Evolutionary conservation across 2,888 invertebrate species (phyloP).

Genomic region (Salpingus planirostris): DNA sequence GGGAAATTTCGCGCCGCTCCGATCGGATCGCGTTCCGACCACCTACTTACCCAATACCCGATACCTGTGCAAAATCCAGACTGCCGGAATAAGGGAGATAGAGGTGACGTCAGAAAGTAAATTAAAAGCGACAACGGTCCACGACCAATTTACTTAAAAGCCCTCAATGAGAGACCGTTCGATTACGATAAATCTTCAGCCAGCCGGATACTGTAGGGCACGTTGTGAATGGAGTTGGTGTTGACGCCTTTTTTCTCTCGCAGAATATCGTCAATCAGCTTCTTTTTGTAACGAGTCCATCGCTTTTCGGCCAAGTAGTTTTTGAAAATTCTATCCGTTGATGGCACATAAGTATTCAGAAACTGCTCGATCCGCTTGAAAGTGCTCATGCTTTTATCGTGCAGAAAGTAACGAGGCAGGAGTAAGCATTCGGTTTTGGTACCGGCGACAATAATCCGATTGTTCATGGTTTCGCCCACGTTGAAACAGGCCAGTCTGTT

Average conservation of each 20-base stretch:
- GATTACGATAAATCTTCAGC: constrained; percentile 38
- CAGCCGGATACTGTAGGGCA: constrained; percentile 56
- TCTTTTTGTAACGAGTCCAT: constrained; percentile 49
- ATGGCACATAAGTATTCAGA: constrained; percentile 51
- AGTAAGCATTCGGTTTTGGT: constrained; percentile 57
- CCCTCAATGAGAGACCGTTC: too few species aligned
- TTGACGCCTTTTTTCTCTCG: constrained; percentile 45
- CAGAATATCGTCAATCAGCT: constrained; percentile 45
- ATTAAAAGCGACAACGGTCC: too few species aligned
- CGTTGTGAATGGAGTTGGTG: constrained; percentile 52
- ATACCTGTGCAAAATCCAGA: too few species aligned
- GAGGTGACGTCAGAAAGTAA: too few species aligned
- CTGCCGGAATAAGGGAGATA: too few species aligned
- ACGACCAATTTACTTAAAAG: too few species aligned
- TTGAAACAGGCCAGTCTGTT: constrained; percentile 57
- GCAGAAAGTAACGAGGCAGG: constrained; percentile 60
- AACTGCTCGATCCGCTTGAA: constrained; percentile 56
- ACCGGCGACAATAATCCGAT: constrained; percentile 58
- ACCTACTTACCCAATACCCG: too few species aligned
- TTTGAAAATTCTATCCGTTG: constrained; percentile 48
- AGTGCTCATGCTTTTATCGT: constrained; percentile 57
- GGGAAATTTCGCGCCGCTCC: too few species aligned
- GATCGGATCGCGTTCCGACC: too few species aligned
- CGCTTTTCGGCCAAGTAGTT: constrained; percentile 46
- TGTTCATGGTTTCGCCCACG: constrained; percentile 55